Base-by-base conservation (phyloP, 2,888 invertebrate genomes). In the Micoletzkya japonica region DNA sequence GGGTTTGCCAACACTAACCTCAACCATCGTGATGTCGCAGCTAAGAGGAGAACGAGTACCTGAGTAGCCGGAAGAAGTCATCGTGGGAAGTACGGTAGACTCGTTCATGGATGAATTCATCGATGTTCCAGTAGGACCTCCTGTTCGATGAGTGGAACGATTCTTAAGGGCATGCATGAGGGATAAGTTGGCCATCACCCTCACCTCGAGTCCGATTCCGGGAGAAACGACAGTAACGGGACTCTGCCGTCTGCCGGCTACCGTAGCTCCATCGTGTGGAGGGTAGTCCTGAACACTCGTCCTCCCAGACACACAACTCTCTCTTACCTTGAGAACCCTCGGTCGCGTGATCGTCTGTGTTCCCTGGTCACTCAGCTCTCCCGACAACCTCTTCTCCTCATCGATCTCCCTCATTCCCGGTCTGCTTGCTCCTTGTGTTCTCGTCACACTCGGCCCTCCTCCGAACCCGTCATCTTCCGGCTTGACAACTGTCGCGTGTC, bases 391-490 rank as follows among this genome's bases (percentile, higher is more conserved):
- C n/a, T n/a, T n/a, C n/a, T n/a, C n/a, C n/a, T n/a, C n/a, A n/a
- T n/a, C n/a, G n/a, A n/a, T n/a, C n/a, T n/a, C n/a, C n/a, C n/a
- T n/a, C n/a, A 39, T 7, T 17, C 39, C 39, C 39, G 39, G 7
- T 39, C 39, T 17, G 39, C 39, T n/a, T n/a, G n/a, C 39, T 17
- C 39, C 17, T 39, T 39, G 7, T 17, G 7, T 39, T 39, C 7
- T 39, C 39, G 17, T 17, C 17, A 6, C 39, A 10, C 7, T 39
- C 14, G n/a, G 58, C 14, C 39, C n/a, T 10, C 36, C 63, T 37
- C 37, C 54, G 56, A 66, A 66, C 6, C 66, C 66, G 37, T 66
- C 66, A 20, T 66, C 66, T 20, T 56, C 66, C 14, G 66, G 66
- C 37, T 66, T 66, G 30, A 52, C 56, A 6, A 66, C 37, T 3